Base-by-base conservation (phyloP, 2,113 vertebrate species). In the Proterorhinus semilunaris region DNA sequence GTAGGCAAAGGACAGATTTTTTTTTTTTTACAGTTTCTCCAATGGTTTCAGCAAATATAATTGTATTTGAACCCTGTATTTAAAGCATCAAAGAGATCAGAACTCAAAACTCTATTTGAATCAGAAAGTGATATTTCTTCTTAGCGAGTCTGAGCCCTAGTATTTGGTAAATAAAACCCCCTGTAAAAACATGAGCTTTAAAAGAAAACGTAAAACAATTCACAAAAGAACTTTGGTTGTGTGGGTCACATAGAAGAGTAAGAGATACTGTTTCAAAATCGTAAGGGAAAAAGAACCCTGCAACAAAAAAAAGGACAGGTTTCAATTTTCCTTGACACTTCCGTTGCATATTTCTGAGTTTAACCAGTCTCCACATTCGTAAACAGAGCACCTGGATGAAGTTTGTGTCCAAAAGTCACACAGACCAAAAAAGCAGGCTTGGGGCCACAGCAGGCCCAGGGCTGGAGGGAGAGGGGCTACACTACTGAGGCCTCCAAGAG, bases 281-380 rank as follows among this genome's bases (percentile, higher is more conserved):
- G n/a, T 21, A 2, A 42, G 55, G 21, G 27, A 3, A 12, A 58
- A 58, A 57, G 21, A 6, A 57, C 27, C 55, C 27, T 16, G 62
- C 73, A 76, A 74, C 66, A 68, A 71, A 65, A 50, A 61, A 65
- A 83, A 36, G 27, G 27, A 36, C 27, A 5, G 27, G 3, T 36
- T 36, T 36, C 27, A 36, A 36, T 36, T 36, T 36, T 36, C 27
- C 80, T 27, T 55, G 53, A 55, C 53, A 86, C 65, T 66, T 78
- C 82, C 63, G 68, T 82, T 90, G 89, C 88, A 87, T 87, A 88
- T 87, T 80, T 86, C 68, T 85, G 80, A 86, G 84, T 83, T 86
- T 78, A 45, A 52, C 62, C 5, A 42, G 83, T 81, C 82, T 67
- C 72, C 79, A 78, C 78, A 83, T 61, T 78, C 82, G 82, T 83